A percentile compares a stretch with the other conserved stretches of the same genome.
phyloP scores from a whole-genome alignment of 2,888 invertebrate genomes.

The Archaeoteleia sp. region DNA sequence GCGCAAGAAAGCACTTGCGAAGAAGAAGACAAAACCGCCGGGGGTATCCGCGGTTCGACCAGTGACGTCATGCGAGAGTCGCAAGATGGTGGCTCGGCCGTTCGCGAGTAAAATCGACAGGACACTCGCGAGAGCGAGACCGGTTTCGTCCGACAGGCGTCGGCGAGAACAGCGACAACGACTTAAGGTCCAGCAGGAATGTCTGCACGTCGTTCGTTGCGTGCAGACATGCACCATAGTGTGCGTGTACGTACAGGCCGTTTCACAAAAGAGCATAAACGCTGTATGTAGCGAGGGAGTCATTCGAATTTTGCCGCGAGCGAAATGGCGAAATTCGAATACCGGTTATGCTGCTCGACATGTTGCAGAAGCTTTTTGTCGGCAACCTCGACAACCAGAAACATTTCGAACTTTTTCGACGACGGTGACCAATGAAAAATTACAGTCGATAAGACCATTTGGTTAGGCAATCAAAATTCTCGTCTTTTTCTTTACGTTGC shows the following conservation, averaged over 20 bases:
- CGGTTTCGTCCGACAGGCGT: slow-evolving; percentile 55
- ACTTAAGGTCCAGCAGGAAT: slow-evolving; percentile 52
- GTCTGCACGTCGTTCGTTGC: slow-evolving; percentile 53
- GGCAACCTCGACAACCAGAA: slow-evolving; percentile 6
- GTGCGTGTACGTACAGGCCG: slow-evolving; percentile 38
- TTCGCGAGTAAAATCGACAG: slow-evolving; percentile 60
- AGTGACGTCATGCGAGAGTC: slow-evolving; percentile 65
- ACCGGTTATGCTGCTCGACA: slow-evolving; percentile 43
- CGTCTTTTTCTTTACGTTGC: no score
- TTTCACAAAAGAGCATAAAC: slow-evolving; percentile 52
- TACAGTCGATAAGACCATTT: no score
- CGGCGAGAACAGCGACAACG: slow-evolving; percentile 55
- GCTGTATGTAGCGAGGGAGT: slow-evolving; percentile 42
- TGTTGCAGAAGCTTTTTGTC: slow-evolving; percentile 26
- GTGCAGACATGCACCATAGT: slow-evolving; percentile 49
- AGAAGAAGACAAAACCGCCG: no score
- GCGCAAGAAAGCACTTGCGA: no score
- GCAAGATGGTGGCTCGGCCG: slow-evolving; percentile 47
- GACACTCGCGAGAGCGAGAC: slow-evolving; percentile 56
- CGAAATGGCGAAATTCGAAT: slow-evolving; percentile 44
- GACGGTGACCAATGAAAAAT: no score
- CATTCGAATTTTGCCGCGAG: slow-evolving; percentile 50
- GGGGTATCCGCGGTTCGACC: slow-evolving; percentile 37
- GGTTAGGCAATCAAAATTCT: no score
- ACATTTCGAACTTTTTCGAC: neutral